Evolutionary conservation across 2,113 vertebrate species (phyloP), one percentile per base, ranked within the genome.

Genomic region (Periophthalmodon schlosseri): DNA sequence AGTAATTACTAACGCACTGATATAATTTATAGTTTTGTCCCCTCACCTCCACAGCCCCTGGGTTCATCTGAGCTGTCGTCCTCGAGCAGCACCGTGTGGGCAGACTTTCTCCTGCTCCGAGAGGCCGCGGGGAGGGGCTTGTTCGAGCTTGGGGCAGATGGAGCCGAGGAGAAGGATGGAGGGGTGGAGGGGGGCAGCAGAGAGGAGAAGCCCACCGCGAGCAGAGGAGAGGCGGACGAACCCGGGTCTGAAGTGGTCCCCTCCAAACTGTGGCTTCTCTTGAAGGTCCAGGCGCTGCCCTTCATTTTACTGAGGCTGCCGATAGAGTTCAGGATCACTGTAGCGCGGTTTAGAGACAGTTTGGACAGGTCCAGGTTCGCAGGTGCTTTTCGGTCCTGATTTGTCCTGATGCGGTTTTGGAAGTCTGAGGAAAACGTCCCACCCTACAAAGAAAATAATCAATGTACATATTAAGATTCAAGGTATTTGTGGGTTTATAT

Each of bases 251-350:
- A 82, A 0, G 67, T 54, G 0, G 86, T 72, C 0, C 91, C 92
- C 13, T 78, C 84, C 8, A 88, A 83, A 77, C 89, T 87, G 72
- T 84, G 86, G 34, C 76, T 90, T 78, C 86, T 89, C 83, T 90
- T 78, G 36, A 96, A 96, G 78, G 95, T 94, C 88, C 95, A 94
- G 73, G 93, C 91, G 76, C 94, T 95, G 44, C 94, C 91, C 69
- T 84, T 93, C 89, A 97, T 93, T 87, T 96, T 96, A 71, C 96
- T 97, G 73, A 97, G 93, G 86, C 96, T 97, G 82, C 96, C 96
- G 8, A 97, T 97, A 88, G 96, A 97, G 91, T 92, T 96, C 65
- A 97, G 95, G 79, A 97, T 96, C 81, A 97, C 91, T 0, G 95
- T 96, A 83, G 96, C 94, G 60, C 94, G 89, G 75, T 94, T 94